Percentiles rank a stretch among this genome's conserved stretches.
phyloP scores from a whole-genome alignment of 2,797 vertebrate species.

The Pogonophryne albipinna region DNA sequence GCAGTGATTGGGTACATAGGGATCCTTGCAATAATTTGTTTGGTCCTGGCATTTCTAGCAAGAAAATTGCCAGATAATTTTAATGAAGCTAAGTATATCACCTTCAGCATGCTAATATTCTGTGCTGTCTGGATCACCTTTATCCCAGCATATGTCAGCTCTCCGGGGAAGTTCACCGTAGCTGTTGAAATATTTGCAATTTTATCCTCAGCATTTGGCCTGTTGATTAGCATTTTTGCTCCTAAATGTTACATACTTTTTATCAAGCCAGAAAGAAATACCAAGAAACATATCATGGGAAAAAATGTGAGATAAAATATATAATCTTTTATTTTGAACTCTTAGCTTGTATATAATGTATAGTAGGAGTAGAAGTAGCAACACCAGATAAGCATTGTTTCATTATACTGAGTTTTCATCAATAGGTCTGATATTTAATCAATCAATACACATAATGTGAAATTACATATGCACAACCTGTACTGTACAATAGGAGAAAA shows the following conservation, averaged over 20 bases:
- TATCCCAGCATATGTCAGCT: conserved; percentile 84
- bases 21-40: conserved; percentile 76
- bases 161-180: conserved; percentile 85
- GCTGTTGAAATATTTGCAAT: conserved; percentile 87
- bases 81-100: conserved; percentile 84
- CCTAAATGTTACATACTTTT: conserved; percentile 85
- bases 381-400: neutral
- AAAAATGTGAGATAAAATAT: conserved; percentile 35
- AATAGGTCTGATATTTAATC: neutral
- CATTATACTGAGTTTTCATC: neutral
- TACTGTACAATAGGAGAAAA: too few relatives aligned
- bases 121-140: conserved; percentile 85
- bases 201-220: conserved; percentile 80
- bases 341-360: neutral
- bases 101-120: conserved; percentile 85
- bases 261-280: conserved; percentile 82
- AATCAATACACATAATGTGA: neutral
- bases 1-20: conserved; percentile 84
- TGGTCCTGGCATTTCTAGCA: conserved; percentile 82
- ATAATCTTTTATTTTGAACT: neutral
- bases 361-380: neutral
- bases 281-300: conserved; percentile 77
- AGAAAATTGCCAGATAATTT: conserved; percentile 85
- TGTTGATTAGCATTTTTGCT: conserved; percentile 81
- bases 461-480: neutral